Percentiles rank a stretch among this genome's conserved stretches.
Evolutionary conservation across 2,113 vertebrate genomes (phyloP).

Genomic region (Chamaea fasciata): DNA sequence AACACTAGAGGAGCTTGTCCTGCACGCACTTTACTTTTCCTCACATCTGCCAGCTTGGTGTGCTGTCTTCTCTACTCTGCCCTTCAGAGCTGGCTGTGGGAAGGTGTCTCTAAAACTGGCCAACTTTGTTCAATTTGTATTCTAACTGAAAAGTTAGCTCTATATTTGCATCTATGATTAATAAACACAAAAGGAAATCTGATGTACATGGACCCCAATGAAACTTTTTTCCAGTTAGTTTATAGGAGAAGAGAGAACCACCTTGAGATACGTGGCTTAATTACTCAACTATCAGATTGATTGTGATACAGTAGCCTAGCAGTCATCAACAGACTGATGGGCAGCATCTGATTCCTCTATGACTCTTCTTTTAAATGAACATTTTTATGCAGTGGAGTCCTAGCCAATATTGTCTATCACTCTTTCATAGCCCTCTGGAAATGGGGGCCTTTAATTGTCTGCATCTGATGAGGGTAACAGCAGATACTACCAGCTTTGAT

Average conservation of each 20-base stretch:
- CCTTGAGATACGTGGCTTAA: not conserved
- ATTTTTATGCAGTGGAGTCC: not conserved
- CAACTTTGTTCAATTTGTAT: not conserved
- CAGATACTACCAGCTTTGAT: not conserved
- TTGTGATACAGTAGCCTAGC: not conserved
- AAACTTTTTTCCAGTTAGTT: not conserved
- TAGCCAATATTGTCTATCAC: not conserved
- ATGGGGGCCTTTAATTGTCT: not conserved
- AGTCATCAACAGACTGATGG: not conserved
- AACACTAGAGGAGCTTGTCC: not conserved
- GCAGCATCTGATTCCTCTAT: not conserved
- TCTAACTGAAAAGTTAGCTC: not conserved
- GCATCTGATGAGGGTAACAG: not conserved
- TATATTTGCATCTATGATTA: not conserved
- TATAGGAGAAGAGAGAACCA: not conserved
- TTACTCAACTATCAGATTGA: not conserved
- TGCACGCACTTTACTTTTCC: not conserved
- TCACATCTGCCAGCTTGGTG: rapidly evolving
- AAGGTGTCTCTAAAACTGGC: not conserved
- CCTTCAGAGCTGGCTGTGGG: not conserved
- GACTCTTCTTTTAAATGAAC: not conserved
- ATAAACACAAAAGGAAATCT: not conserved
- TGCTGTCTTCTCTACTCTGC: not conserved
- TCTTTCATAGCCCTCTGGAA: not conserved
- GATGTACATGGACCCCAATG: not conserved